phyloP scores from a whole-genome alignment of 2,113 vertebrate genomes.

The Tichodroma muraria region DNA sequence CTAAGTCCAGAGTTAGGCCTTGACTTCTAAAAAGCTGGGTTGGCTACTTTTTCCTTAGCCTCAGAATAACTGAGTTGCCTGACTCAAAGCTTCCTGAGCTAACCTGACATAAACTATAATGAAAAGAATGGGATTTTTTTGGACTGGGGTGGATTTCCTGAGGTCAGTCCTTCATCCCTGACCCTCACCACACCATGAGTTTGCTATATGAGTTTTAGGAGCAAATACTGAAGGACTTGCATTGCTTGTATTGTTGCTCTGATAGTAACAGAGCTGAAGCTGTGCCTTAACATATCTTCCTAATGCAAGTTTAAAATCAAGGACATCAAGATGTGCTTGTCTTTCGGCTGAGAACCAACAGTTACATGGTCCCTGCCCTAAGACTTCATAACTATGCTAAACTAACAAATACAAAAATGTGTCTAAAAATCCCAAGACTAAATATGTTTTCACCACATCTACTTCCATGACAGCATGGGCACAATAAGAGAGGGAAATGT shows the following conservation, averaged over 20 bases:
- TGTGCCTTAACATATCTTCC: background rate
- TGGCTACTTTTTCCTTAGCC: background rate
- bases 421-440: background rate
- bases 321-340: background rate
- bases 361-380: background rate
- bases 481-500: background rate
- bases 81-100: background rate
- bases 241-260: background rate
- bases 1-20: background rate
- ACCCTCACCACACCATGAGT: background rate
- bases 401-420: background rate
- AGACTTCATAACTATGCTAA: background rate
- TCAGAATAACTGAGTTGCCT: background rate
- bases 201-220: background rate
- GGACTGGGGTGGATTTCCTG: background rate
- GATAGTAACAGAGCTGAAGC: background rate
- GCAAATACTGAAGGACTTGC: background rate
- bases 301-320: background rate
- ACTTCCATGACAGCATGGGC: rapidly evolving
- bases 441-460: background rate
- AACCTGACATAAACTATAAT: background rate
- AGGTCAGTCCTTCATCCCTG: background rate
- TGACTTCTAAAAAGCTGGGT: background rate
- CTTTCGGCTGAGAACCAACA: background rate
- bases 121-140: background rate